Conservation (phyloP, 2,888 invertebrate genomes). For the Drosophila nr. medialis region DNA sequence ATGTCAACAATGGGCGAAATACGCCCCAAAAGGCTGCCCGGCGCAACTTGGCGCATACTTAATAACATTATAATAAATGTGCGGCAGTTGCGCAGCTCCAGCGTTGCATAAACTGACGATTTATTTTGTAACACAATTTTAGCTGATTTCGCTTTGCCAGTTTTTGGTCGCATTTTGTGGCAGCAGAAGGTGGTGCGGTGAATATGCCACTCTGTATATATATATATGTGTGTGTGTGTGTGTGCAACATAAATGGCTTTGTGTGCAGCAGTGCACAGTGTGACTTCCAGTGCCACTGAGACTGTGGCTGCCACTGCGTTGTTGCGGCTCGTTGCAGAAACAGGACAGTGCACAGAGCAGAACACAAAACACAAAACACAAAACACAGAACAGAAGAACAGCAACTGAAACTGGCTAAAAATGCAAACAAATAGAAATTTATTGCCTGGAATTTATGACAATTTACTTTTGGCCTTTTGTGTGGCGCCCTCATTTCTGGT, state of each 20-base stretch:
- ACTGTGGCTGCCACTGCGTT: conserved; percentile 23
- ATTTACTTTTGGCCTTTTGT: conserved; percentile 53
- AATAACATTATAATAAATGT: conserved; percentile 60
- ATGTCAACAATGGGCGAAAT: conserved; percentile 54
- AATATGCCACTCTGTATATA: background rate
- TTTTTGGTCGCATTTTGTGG: conserved; percentile 2
- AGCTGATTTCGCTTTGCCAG: conserved; percentile 8
- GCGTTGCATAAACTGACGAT: conserved; percentile 49
- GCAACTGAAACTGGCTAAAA: conserved; percentile 54
- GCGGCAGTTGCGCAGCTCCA: conserved; percentile 29
- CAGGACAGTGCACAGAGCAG: conserved; percentile 5
- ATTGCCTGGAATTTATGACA: conserved; percentile 83
- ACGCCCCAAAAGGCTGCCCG: conserved; percentile 18
- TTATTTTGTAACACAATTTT: conserved; percentile 41
- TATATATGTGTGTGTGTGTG: background rate
- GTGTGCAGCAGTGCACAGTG: conserved; percentile 22
- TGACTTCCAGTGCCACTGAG: conserved; percentile 3
- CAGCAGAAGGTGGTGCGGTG: background rate
- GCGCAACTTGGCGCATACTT: conserved; percentile 61
- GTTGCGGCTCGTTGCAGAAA: conserved; percentile 31
- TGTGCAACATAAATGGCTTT: conserved; percentile 40
- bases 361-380: background rate
- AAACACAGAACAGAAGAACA: background rate
- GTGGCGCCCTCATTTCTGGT: conserved; percentile 10
- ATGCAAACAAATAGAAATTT: conserved; percentile 82